These are phyloP conservation scores for Stenurella melanura DNA, from an alignment of 2,888 invertebrate genomes.

Conservation along the genomic window DNA sequence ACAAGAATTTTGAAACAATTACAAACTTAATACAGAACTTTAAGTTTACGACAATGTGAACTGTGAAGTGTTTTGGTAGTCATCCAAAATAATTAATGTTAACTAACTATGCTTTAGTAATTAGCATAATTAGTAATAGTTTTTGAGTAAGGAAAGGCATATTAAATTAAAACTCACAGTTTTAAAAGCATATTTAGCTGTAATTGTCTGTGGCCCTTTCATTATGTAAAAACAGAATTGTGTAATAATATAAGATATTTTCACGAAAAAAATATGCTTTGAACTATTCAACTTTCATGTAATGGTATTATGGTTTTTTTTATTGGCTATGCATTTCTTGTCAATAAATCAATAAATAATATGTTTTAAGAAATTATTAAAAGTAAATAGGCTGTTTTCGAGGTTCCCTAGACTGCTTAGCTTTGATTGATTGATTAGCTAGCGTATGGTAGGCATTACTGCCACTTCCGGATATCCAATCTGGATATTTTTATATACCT, in stretches of 20 bases:
- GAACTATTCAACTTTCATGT: background rate
- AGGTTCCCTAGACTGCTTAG: no score
- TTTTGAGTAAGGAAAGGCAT: background rate
- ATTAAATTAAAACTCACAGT: constrained; percentile 21
- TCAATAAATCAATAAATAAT: no score
- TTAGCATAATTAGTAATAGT: constrained; percentile 45
- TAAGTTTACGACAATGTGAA: constrained; percentile 34
- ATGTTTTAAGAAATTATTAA: no score
- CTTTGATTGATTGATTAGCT: no score
- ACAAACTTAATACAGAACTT: constrained; percentile 42
- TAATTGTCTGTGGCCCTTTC: background rate
- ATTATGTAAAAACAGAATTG: background rate
- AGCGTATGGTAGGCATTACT: no score
- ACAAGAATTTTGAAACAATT: constrained; percentile 46
- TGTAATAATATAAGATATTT: background rate
- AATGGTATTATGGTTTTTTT: no score
- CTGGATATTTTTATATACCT: no score
- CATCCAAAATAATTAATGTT: constrained; percentile 46
- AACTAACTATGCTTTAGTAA: constrained; percentile 27
- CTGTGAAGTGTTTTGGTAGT: constrained; percentile 44
- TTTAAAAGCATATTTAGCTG: constrained; percentile 17
- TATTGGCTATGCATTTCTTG: no score
- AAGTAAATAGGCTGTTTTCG: no score
- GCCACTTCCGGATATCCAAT: no score
- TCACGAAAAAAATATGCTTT: background rate